Conservation (phyloP, 2,797 vertebrate genomes). For the Muscicapa striata region DNA sequence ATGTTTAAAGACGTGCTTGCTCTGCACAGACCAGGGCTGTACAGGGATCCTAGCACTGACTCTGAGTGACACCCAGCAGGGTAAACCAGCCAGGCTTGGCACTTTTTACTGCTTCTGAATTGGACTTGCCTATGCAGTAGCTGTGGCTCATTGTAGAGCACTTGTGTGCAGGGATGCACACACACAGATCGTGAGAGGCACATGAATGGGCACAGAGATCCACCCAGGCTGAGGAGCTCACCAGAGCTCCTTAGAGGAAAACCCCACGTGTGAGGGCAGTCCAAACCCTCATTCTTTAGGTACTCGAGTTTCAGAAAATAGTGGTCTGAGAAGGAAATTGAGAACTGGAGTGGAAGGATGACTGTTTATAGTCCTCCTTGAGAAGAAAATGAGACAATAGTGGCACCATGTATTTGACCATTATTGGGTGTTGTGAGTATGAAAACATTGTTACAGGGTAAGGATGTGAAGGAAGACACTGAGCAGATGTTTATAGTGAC, state of each 20-base stretch:
- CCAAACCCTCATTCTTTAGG: background rate
- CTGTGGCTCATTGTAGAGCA: background rate
- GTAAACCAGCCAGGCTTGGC: background rate
- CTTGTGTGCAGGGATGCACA: background rate
- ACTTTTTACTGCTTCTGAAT: background rate
- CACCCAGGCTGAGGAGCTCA: background rate
- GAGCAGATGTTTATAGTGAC: background rate
- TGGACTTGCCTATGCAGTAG: background rate
- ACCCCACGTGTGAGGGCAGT: background rate
- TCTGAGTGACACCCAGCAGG: background rate
- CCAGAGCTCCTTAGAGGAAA: background rate
- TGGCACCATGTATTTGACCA: background rate
- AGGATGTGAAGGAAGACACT: background rate
- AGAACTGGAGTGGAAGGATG: background rate
- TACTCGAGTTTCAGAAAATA: background rate
- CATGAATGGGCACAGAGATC: background rate
- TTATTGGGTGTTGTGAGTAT: background rate
- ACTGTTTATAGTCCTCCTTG: background rate
- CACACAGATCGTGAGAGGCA: background rate
- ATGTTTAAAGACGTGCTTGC: background rate
- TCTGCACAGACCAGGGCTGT: background rate
- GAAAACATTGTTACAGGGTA: background rate
- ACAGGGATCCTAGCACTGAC: background rate
- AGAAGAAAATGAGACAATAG: conserved; percentile 9
- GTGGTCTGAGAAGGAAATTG: background rate